phyloP scores from a whole-genome alignment of 2,797 vertebrate genomes.

The Sandelia bainsii region DNA sequence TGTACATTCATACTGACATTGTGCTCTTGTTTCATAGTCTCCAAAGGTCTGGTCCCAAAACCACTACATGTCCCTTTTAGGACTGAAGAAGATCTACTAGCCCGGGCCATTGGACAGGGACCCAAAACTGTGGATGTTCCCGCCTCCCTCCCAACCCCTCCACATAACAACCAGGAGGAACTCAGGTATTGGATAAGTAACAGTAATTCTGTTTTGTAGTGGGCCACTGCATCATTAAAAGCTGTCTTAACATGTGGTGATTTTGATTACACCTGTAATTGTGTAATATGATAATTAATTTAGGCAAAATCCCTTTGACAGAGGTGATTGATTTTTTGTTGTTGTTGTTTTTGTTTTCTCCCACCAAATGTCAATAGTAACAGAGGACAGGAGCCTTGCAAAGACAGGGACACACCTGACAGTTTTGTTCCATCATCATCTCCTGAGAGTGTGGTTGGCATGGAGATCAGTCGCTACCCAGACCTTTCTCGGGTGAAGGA shows the following conservation, averaged over 20 bases:
- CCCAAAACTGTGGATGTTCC: constrained; percentile 98
- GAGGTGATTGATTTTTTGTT: constrained; percentile 8
- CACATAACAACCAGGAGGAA: constrained; percentile 99
- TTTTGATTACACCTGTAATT: neutral
- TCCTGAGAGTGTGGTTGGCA: constrained; percentile 96
- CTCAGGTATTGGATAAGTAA: constrained; percentile 84
- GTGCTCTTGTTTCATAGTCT: constrained; percentile 80
- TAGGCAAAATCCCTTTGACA: constrained; percentile 10
- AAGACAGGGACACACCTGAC: constrained; percentile 94
- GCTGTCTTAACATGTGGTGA: neutral
- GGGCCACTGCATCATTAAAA: neutral
- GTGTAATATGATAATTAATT: neutral
- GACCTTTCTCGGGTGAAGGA: constrained; percentile 94
- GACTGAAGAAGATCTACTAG: constrained; percentile 93
- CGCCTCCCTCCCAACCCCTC: constrained; percentile 96
- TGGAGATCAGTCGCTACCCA: constrained; percentile 95
- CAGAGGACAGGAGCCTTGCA: constrained; percentile 93
- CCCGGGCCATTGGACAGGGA: constrained; percentile 93
- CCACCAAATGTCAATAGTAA: constrained; percentile 44
- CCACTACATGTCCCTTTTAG: constrained; percentile 94
- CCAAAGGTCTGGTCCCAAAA: constrained; percentile 93
- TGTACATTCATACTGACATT: neutral
- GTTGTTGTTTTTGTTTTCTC: neutral
- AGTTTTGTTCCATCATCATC: constrained; percentile 98
- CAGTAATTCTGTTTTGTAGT: neutral